A percentile compares a stretch with the other conserved stretches of the same genome.
Evolutionary conservation across 2,888 invertebrate genomes (phyloP).

Genomic region (Oxyscelio sp.): DNA sequence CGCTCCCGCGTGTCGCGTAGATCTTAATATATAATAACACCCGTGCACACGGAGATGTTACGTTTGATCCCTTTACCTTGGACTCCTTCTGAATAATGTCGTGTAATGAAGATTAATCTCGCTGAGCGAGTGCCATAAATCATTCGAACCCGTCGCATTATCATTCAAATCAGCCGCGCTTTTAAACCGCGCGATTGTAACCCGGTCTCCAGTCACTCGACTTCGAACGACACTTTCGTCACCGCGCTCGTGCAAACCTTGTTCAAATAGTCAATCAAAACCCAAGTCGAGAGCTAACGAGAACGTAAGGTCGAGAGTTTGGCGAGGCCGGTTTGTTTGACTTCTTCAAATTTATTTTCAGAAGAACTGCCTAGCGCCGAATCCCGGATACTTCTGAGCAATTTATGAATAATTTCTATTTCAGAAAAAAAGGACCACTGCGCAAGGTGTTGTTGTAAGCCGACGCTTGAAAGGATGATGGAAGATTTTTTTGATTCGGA

Average conservation of each 20-base stretch:
- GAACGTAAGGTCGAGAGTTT: conserved; percentile 1
- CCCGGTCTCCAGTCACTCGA: conserved; percentile 8
- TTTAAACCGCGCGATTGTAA: conserved; percentile 41
- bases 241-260: neutral
- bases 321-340: neutral
- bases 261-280: conserved; percentile 24
- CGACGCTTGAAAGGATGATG: neutral
- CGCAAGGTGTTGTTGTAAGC: neutral
- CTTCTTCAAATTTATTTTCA: neutral
- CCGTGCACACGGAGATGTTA: conserved; percentile 59
- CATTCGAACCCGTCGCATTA: conserved; percentile 85
- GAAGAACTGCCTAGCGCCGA: neutral
- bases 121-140: conserved; percentile 81
- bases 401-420: neutral
- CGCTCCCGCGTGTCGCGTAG: conserved; percentile 51
- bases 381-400: neutral
- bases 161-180: conserved; percentile 83
- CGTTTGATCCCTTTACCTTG: conserved; percentile 67
- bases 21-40: conserved; percentile 67
- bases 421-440: neutral
- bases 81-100: conserved; percentile 80
- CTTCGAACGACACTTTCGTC: conserved; percentile 35
- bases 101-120: conserved; percentile 86
- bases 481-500: conserved; percentile 1
- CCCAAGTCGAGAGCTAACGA: conserved; percentile 9